Base-by-base conservation (phyloP, 2,888 invertebrate species). In the Apantesis nais region DNA sequence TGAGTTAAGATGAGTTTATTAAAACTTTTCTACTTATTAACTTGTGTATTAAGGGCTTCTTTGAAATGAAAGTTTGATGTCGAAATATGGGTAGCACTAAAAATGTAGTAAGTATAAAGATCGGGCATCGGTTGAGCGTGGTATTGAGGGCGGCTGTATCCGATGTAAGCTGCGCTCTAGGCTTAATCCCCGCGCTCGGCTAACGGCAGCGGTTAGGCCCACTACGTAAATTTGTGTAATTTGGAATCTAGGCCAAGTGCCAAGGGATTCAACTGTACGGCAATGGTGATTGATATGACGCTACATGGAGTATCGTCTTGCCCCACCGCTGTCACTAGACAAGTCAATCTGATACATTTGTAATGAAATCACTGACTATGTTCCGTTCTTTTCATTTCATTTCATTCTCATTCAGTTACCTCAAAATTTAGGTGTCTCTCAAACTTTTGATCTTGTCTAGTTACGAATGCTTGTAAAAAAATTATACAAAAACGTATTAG, bases 191-290 rank as follows among this genome's bases (percentile, higher is more conserved):
- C 80, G 83, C 83, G 86, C 89, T 86, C 74, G 86, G 85, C 91
- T 91, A 91, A 89, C 92, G 89, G 88, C 86, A 78, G 86, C 86
- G 89, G 92, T 89, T 91, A 92, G 93, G 92, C 93, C 88, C 89
- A 89, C 90, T 89, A 91, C 92, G 93, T 93, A 94, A 95, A 94
- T 94, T 94, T 92, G 93, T 93, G 92, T 95, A 93, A 94, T 94
- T 94, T 93, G 86, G 93, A 89, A 95, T 94, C 90, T 91, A 94
- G 94, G 94, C 93, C 94, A 93, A 94, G 93, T 93, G 93, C 94
- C 94, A 94, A 91, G 94, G 94, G 94, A 94, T 93, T 90, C 69
- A 73, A 66, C 78, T 91, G 86, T 88, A 86, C 89, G 89, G 91
- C 89, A 92, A 93, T 93, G 89, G 91, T 94, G 94, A 95, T 95